phyloP scores from a whole-genome alignment of 2,888 invertebrate genomes.

The Lasioglossum figueresi region DNA sequence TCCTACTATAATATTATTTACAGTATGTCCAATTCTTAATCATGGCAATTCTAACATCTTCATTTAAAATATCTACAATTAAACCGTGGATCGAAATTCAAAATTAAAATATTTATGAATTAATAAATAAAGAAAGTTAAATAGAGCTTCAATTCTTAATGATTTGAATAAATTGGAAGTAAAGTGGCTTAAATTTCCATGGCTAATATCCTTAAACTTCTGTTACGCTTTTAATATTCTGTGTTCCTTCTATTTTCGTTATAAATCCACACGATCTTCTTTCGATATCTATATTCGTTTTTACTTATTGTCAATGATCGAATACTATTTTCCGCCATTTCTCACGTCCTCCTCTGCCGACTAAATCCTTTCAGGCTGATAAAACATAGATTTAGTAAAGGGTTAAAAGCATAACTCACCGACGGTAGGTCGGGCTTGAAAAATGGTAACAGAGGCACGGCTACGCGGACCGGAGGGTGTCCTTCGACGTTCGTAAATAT shows the following conservation, averaged over 20 bases:
- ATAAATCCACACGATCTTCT: not conserved
- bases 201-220: not conserved
- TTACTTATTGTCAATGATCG: not conserved
- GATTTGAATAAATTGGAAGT: not conserved
- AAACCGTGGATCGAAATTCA: too few relatives aligned
- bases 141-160: not conserved
- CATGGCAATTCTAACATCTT: not conserved
- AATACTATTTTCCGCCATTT: not conserved
- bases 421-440: not conserved
- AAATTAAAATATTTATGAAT: not conserved
- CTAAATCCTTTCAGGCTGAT: not conserved
- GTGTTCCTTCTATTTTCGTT: not conserved
- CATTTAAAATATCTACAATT: not conserved
- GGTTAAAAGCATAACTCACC: slow-evolving; percentile 19
- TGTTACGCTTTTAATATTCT: not conserved
- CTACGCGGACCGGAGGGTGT: slow-evolving; percentile 9
- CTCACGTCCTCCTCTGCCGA: too few relatives aligned
- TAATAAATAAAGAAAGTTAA: not conserved
- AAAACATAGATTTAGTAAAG: not conserved
- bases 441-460: slow-evolving; percentile 13
- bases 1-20: too few relatives aligned
- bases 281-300: not conserved
- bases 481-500: slow-evolving; percentile 63
- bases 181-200: too few relatives aligned
- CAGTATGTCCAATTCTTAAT: too few relatives aligned